phyloP scores from a whole-genome alignment of 1,140 invertebrate genomes.

The Orchestia grillus region DNA sequence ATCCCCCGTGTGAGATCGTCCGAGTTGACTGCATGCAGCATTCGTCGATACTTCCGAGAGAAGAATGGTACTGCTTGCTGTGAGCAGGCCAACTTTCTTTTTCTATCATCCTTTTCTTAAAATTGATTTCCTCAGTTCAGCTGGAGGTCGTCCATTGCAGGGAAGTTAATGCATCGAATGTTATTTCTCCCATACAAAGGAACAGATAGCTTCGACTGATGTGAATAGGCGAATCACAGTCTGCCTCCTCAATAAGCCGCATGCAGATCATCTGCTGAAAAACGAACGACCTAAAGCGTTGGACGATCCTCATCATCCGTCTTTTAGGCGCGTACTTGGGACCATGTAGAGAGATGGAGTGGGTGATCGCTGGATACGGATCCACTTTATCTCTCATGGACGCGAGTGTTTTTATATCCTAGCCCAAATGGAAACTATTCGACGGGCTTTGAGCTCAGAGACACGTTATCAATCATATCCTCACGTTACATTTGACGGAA shows the following conservation, averaged over 20 bases:
- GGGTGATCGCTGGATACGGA: background rate
- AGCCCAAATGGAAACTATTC: background rate
- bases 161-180: background rate
- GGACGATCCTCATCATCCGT: background rate
- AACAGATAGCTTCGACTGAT: background rate
- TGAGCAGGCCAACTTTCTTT: background rate
- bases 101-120: background rate
- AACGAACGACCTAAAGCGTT: background rate
- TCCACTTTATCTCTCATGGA: background rate
- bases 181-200: slow-evolving; percentile 8
- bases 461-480: background rate
- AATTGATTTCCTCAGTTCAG: background rate
- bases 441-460: background rate
- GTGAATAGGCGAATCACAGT: background rate
- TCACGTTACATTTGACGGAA: background rate
- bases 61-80: background rate
- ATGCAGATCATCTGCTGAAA: background rate
- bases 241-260: background rate
- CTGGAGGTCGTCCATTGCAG: background rate
- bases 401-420: background rate
- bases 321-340: background rate
- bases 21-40: background rate
- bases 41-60: background rate
- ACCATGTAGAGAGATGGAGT: background rate
- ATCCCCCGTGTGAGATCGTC: background rate